phyloP scores from a whole-genome alignment of 2,113 vertebrate genomes.

The Gymnorhina tibicen region DNA sequence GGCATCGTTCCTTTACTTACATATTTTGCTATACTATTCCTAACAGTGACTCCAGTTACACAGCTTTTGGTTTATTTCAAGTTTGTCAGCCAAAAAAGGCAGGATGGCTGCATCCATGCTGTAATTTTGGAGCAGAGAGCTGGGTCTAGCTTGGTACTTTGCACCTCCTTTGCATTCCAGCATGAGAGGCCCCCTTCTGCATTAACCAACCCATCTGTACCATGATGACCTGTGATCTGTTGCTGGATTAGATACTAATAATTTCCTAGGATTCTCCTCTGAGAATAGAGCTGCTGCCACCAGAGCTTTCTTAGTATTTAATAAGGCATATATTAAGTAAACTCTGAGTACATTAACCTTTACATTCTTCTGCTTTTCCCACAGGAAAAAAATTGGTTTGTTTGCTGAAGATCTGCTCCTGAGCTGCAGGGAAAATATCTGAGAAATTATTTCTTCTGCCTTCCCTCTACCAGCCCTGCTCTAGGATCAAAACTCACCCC shows the following conservation, averaged over 20 bases:
- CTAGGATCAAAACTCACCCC: not conserved
- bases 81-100: not conserved
- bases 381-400: not conserved
- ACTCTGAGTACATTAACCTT: not conserved
- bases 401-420: not conserved
- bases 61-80: not conserved
- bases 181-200: not conserved
- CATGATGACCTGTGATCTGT: not conserved
- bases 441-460: not conserved
- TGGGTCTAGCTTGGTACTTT: not conserved
- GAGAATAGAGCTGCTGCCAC: not conserved
- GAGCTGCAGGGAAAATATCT: not conserved
- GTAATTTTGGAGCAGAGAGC: not conserved
- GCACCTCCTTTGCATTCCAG: not conserved
- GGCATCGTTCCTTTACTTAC: not conserved
- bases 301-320: not conserved
- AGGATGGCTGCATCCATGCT: fast-evolving
- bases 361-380: not conserved
- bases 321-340: not conserved
- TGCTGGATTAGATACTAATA: not conserved
- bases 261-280: not conserved
- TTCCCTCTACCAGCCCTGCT: not conserved
- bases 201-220: not conserved
- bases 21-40: not conserved
- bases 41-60: not conserved